Conservation (phyloP, 2,797 vertebrate genomes). For the Malurus splendens region DNA sequence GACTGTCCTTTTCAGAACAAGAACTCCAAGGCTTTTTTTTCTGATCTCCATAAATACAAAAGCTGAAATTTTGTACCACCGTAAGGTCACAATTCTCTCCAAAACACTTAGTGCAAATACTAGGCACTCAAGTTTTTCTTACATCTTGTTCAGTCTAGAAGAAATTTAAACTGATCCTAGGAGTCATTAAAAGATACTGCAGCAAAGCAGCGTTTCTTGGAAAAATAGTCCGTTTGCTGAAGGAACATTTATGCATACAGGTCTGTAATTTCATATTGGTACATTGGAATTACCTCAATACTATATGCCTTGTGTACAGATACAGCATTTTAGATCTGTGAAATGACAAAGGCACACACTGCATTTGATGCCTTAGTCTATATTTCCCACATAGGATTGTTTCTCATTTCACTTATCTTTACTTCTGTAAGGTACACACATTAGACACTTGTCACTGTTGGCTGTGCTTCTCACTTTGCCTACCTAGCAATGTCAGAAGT, state of each 20-base stretch:
- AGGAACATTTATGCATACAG: not conserved
- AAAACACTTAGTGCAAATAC: not conserved
- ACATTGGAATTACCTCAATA: not conserved
- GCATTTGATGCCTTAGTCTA: not conserved
- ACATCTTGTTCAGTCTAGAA: not conserved
- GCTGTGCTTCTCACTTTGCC: not conserved
- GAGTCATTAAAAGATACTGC: not conserved
- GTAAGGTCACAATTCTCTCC: not conserved
- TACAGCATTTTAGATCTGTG: not conserved
- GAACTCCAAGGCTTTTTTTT: not conserved
- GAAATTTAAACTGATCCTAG: not conserved
- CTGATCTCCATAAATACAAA: not conserved
- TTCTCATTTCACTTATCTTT: not conserved
- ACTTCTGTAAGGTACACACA: not conserved
- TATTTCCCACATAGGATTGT: not conserved
- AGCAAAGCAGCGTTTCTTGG: not conserved
- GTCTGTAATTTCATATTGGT: not conserved
- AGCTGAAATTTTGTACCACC: not conserved
- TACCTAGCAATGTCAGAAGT: not conserved
- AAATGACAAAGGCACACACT: not conserved
- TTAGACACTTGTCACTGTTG: not conserved
- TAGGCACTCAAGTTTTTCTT: not conserved
- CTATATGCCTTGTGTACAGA: not conserved
- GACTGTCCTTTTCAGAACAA: not conserved
- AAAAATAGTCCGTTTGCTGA: not conserved